Percentiles rank a stretch among this genome's conserved stretches.
Conservation (phyloP, 2,797 vertebrate species). For the Geotrypetes seraphini region DNA sequence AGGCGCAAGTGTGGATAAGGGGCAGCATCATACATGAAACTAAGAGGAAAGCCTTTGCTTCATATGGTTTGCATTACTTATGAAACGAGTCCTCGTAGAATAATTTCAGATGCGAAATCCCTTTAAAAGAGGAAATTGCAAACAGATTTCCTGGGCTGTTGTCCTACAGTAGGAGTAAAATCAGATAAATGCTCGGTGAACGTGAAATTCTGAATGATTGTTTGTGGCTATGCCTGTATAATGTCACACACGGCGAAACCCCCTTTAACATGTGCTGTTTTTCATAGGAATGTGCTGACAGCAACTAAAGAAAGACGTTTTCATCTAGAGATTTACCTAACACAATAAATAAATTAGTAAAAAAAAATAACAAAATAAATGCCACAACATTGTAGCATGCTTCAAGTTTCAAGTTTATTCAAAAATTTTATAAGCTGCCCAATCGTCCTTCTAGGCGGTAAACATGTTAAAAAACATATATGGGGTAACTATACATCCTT, state of each 20-base stretch:
- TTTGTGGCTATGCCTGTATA: not conserved
- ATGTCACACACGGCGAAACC: conserved; percentile 5
- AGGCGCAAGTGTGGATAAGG: conserved; percentile 12
- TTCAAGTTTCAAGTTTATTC: no score
- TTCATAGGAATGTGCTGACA: no score
- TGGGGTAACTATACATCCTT: no score
- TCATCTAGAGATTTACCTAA: no score
- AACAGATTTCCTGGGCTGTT: conserved; percentile 24
- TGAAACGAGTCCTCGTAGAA: conserved; percentile 35
- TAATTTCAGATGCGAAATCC: conserved; percentile 37
- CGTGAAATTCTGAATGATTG: conserved; percentile 5
- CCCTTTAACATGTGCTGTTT: no score
- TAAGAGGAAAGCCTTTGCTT: conserved; percentile 15
- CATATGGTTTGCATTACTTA: conserved; percentile 36
- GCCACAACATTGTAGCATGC: no score
- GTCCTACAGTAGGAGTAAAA: conserved; percentile 9
- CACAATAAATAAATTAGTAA: no score
- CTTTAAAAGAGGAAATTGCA: conserved; percentile 40
- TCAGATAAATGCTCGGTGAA: not conserved
- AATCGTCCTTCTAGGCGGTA: no score
- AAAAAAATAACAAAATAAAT: no score
- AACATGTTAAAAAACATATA: no score
- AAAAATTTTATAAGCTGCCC: no score
- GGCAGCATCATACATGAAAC: conserved; percentile 26
- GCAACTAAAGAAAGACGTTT: no score